Evolutionary conservation across 2,113 vertebrate species (phyloP), one percentile per base, ranked within the genome.

Genomic region (Aspiorhynchus laticeps): DNA sequence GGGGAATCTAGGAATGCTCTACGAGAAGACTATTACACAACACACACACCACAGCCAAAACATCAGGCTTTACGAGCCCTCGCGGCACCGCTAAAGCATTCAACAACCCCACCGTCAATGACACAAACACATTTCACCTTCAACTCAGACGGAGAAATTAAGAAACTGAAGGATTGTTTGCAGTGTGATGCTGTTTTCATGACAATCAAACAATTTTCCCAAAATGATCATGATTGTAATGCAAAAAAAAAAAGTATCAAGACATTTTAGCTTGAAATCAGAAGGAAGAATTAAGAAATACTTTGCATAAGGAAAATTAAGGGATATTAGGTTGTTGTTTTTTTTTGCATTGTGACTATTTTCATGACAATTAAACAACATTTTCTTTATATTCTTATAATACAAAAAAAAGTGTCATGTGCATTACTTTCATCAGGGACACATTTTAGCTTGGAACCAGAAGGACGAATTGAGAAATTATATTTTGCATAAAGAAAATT

Each of bases 21-120:
- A 82, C 80, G 69, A 51, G 69, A 87, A 84, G 65, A 83, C 86
- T 81, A 89, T 90, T 86, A 89, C 86, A 90, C 89, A 89, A 89
- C 87, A 71, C 81, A 90, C 81, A 85, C 77, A 80, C 51, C 67
- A 80, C 67, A 82, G 84, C 84, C 86, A 86, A 82, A 88, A 88
- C 69, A 89, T 76, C 83, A 89, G 81, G 85, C 84, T 88, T 89
- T 87, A 87, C 74, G 53, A 67, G 78, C 53, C 80, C 83, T 86
- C 83, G 41, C 74, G 59, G 75, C 53, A 88, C 36, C 85, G 87
- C 85, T 88, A 74, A 86, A 88, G 31, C 89, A 86, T 84, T 87
- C 80, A 87, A 86, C 82, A 48, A 48, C 10, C 38, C 41, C 41
- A 4, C 41, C 7, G 41, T 10, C 41, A 53, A 8, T 19, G 17